Percentiles rank a stretch among this genome's conserved stretches.
Conservation (phyloP, 2,113 vertebrate genomes). For the Pogona vitticeps region DNA sequence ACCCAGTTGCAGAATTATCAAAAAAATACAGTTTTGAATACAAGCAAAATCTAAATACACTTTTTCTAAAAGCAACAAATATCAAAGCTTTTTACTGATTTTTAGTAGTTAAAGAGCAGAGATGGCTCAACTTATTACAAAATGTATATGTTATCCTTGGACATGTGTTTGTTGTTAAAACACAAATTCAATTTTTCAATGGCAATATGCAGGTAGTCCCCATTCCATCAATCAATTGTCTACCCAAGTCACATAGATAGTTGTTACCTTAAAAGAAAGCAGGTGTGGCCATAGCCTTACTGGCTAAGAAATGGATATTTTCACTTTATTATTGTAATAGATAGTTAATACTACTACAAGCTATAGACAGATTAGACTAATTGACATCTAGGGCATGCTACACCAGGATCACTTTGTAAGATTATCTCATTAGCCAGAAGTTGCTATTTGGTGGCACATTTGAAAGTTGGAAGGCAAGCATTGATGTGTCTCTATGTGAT, state of each 20-base stretch:
- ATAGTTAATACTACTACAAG: neutral
- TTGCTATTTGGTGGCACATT: neutral
- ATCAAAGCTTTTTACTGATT: neutral
- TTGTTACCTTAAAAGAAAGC: neutral
- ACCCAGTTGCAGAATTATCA: neutral
- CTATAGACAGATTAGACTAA: neutral
- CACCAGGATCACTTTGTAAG: neutral
- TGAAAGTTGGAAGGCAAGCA: neutral
- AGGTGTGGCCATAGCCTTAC: neutral
- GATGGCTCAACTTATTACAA: constrained; percentile 6
- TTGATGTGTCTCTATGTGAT: neutral
- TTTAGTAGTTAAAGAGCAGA: constrained; percentile 21
- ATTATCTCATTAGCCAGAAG: neutral
- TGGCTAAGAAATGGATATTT: no score
- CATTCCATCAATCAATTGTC: neutral
- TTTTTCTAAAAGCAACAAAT: neutral
- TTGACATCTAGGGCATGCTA: neutral
- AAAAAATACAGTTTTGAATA: neutral
- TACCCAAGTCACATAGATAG: neutral
- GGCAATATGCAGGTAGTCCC: constrained; percentile 10
- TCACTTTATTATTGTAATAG: neutral
- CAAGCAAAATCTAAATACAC: neutral
- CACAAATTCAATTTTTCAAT: neutral
- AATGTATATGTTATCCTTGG: constrained; percentile 16
- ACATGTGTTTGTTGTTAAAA: neutral